Evolutionary conservation across 2,888 invertebrate genomes (phyloP).

Genomic region (Acrobeloides nanus): DNA sequence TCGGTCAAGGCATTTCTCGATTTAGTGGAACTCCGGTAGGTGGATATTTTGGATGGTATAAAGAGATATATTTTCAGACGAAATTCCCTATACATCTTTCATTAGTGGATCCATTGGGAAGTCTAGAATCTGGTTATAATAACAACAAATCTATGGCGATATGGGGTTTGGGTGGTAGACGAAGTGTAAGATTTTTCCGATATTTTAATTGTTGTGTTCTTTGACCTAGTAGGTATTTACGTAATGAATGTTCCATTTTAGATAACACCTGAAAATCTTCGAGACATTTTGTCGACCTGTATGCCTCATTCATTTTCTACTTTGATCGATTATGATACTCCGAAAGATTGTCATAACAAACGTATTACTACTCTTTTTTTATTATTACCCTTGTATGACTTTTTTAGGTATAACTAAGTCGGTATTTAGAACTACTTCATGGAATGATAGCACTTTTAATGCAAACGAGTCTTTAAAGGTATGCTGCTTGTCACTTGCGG

Average conservation of each 20-base stretch:
- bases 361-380: no score
- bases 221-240: not conserved
- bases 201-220: no score
- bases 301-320: conserved; percentile 16
- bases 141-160: conserved; percentile 36
- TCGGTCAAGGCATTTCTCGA: conserved; percentile 7
- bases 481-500: no score
- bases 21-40: conserved; percentile 13
- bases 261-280: not conserved
- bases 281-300: conserved; percentile 20
- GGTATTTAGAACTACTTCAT: no score
- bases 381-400: no score
- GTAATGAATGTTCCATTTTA: not conserved
- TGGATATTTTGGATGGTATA: conserved; percentile 9
- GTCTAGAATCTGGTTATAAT: conserved; percentile 36
- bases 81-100: conserved; percentile 30
- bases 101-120: conserved; percentile 34
- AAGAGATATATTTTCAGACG: conserved; percentile 11
- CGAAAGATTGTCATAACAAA: conserved; percentile 25
- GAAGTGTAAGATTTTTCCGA: conserved; percentile 8
- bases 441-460: no score
- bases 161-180: conserved; percentile 27
- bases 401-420: no score
- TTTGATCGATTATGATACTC: conserved; percentile 30
- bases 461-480: no score